Evolutionary conservation across 1,140 invertebrate species (phyloP), one percentile per base, ranked within the genome.

Genomic region (Zaprionus inermis): DNA sequence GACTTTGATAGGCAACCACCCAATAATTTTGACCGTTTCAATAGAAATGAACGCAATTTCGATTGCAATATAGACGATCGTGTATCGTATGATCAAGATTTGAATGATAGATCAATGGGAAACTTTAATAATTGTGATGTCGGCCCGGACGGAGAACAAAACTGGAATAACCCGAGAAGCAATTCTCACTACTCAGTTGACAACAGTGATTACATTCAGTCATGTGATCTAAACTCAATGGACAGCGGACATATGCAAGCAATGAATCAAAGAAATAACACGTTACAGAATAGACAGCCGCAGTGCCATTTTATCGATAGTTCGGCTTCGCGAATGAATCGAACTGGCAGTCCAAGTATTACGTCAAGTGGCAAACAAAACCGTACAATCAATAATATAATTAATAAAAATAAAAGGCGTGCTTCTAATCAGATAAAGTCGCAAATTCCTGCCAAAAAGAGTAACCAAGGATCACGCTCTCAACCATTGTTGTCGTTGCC

Each of bases 11-110:
- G 24, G 2, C 36, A 49, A 12, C 44, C n/a, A 63, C 7, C 6
- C 10, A 44, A 66, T 66, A 36, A 56, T 14, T 46, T 44, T 44
- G 5, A 46, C 3, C 1, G 22, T 34, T 56, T 36, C 7, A 20
- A 49, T 49, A 16, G 12, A 32, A 46, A 63, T 44, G 58, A n/a
- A 2, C 12, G 41, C 2, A 63, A 63, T 44, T n/a, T 20, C 7
- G 57, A 69, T 54, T 44, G 22, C 54, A 69, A 61, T 44, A 36
- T 32, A 51, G 22, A 67, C 11, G 28, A 66, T 52, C 61, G 38
- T 10, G 49, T n/a, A n/a, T n/a, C n/a, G 20, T 1, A 16, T 32
- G 32, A 59, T 30, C 32, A 22, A 20, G 12, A 76, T 38, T 76
- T 74, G 49, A 20, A 41, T 66, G 51, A 55, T n/a, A 41, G 34